Evolutionary conservation across 2,888 invertebrate genomes (phyloP).

Genomic region (Sarcophaga caerulescens): DNA sequence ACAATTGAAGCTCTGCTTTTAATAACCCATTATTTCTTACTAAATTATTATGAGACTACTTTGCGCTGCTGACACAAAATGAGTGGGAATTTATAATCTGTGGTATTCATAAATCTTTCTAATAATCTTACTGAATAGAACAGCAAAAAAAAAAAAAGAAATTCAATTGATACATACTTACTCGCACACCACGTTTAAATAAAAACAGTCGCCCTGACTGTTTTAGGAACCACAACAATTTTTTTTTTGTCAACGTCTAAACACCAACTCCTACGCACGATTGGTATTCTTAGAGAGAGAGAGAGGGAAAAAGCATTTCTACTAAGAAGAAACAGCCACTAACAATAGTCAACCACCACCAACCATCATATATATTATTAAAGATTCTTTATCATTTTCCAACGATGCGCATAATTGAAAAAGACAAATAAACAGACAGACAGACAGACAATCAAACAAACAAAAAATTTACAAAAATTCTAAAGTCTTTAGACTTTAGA

Average conservation of each 20-base stretch:
- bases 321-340: background rate
- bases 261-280: slow-evolving; percentile 55
- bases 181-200: background rate
- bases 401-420: slow-evolving; percentile 60
- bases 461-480: slow-evolving; percentile 6
- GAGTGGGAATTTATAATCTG: background rate
- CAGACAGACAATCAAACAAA: slow-evolving; percentile 32
- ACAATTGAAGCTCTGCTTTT: background rate
- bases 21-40: background rate
- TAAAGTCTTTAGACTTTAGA: slow-evolving; percentile 14
- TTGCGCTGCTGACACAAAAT: background rate
- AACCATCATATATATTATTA: slow-evolving; percentile 25
- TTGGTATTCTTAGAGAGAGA: background rate
- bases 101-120: slow-evolving; percentile 8
- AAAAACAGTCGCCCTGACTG: background rate
- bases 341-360: slow-evolving; percentile 31
- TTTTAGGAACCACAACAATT: background rate
- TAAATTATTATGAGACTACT: background rate
- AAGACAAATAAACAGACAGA: slow-evolving; percentile 57
- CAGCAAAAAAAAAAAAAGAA: background rate
- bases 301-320: background rate
- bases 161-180: background rate
- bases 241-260: slow-evolving; percentile 12
- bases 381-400: slow-evolving; percentile 55
- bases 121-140: no score